Conservation (phyloP, 2,113 vertebrate genomes). For the Phrynocephalus versicolor region DNA sequence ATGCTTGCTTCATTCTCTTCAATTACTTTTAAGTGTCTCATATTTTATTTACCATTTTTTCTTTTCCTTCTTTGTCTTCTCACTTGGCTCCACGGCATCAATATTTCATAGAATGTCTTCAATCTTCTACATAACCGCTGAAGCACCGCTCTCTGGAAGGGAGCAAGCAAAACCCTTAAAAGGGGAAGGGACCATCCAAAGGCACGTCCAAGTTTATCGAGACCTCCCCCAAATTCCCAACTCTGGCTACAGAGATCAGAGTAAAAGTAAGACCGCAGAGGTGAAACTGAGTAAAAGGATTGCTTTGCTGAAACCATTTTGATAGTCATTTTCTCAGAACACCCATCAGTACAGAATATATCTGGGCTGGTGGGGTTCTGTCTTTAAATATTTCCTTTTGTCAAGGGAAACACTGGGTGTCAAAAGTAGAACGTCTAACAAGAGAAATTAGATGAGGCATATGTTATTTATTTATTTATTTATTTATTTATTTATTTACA, state of each 20-base stretch:
- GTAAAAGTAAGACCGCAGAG: not conserved
- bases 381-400: too few relatives aligned
- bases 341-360: not conserved
- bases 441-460: too few relatives aligned
- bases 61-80: not conserved
- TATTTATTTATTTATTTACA: too few relatives aligned
- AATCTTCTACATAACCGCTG: not conserved
- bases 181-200: not conserved
- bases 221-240: not conserved
- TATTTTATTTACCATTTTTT: slow-evolving; percentile 5
- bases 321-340: not conserved
- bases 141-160: not conserved
- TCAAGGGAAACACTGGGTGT: not conserved
- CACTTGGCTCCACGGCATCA: not conserved
- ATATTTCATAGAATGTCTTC: not conserved
- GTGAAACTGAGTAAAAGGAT: not conserved
- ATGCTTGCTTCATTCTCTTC: not conserved
- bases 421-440: not conserved
- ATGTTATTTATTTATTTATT: too few relatives aligned
- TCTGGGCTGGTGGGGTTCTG: not conserved
- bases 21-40: not conserved
- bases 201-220: not conserved
- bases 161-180: not conserved
- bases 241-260: not conserved
- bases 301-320: not conserved